Conservation (phyloP, 1,140 invertebrate species). For the Tetragonula clypearis region DNA sequence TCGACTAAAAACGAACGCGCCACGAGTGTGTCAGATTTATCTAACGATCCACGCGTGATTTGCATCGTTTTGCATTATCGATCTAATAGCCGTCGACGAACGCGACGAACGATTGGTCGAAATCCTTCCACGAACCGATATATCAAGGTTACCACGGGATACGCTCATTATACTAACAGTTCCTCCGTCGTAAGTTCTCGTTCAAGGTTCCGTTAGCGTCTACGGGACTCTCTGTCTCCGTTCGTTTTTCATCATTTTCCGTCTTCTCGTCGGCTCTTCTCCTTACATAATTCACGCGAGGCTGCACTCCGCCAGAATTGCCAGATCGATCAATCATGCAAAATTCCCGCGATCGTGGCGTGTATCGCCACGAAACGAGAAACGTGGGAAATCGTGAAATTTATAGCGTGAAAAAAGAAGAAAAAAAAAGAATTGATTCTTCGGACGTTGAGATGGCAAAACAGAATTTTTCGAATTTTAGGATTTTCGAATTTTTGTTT, state of each 20-base stretch:
- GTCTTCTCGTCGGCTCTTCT: background rate
- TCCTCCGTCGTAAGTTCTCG: constrained; percentile 63
- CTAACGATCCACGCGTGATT: background rate
- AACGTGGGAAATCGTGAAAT: background rate
- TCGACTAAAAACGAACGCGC: too few species aligned
- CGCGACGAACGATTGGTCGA: constrained; percentile 27
- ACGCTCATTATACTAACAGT: constrained; percentile 12
- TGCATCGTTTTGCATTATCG: constrained; percentile 32
- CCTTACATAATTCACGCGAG: constrained; percentile 38
- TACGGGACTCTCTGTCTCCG: constrained; percentile 36
- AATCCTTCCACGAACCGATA: constrained; percentile 36
- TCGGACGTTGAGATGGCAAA: too few species aligned
- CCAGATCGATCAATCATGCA: constrained; percentile 43
- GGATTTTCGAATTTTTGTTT: too few species aligned
- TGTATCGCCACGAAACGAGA: background rate
- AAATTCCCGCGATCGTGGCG: background rate
- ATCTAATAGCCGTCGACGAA: background rate
- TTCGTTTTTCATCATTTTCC: background rate
- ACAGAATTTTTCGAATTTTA: too few species aligned
- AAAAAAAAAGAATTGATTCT: background rate
- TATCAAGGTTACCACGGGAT: constrained; percentile 23
- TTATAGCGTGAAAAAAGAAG: background rate
- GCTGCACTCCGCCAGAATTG: constrained; percentile 24
- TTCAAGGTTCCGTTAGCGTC: constrained; percentile 62
- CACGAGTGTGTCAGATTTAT: background rate